A percentile compares a stretch with the other conserved stretches of the same genome.
These are phyloP conservation scores for Drosophila flavopinicola DNA, from an alignment of 2,888 invertebrate genomes.

Conservation along the genomic window DNA sequence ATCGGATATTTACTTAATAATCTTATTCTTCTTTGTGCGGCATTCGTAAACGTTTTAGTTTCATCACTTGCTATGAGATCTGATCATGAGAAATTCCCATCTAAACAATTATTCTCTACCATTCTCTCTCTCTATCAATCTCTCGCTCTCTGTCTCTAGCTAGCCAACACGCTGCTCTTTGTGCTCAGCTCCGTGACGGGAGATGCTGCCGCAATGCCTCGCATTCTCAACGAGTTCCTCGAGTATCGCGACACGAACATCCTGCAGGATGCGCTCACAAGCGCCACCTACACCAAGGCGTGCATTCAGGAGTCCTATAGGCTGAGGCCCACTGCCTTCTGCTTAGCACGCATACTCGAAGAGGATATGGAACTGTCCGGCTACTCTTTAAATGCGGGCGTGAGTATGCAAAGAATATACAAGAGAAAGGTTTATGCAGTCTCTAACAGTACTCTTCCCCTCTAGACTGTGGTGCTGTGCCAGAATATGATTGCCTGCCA, in stretches of 20 bases:
- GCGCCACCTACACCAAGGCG: constrained; percentile 91
- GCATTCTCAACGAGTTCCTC: constrained; percentile 88
- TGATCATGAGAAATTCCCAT: no score
- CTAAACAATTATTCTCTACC: background rate
- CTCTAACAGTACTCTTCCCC: background rate
- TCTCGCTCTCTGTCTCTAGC: constrained; percentile 84
- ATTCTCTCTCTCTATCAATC: constrained; percentile 85
- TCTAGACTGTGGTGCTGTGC: constrained; percentile 90
- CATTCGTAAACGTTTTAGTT: no score
- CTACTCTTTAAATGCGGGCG: constrained; percentile 89
- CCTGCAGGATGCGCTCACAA: constrained; percentile 86
- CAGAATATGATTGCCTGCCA: constrained; percentile 93
- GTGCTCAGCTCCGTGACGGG: constrained; percentile 90
- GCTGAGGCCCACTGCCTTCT: constrained; percentile 89
- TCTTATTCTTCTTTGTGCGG: no score
- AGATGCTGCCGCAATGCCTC: constrained; percentile 88
- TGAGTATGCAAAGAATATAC: constrained; percentile 84
- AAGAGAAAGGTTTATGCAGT: background rate
- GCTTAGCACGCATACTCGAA: constrained; percentile 91
- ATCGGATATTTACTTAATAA: no score
- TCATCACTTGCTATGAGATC: no score
- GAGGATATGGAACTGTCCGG: constrained; percentile 89
- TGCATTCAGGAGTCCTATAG: constrained; percentile 91
- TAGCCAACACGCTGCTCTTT: constrained; percentile 92
- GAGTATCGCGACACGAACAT: constrained; percentile 86